phyloP scores from a whole-genome alignment of 2,888 invertebrate species.

The Chrysolina oricalcia region DNA sequence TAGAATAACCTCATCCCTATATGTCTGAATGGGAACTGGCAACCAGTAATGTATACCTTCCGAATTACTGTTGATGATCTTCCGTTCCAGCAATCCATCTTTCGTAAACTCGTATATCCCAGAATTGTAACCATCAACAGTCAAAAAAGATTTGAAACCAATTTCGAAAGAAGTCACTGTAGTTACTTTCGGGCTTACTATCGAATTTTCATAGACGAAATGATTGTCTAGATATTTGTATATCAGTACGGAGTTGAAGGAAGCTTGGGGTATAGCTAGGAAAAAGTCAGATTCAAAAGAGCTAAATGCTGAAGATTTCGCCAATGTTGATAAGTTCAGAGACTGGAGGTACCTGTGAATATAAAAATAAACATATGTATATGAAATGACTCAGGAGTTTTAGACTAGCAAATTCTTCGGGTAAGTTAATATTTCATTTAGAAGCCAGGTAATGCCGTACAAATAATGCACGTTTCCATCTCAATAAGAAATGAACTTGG shows the following conservation, averaged over 20 bases:
- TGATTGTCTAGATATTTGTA: slow-evolving; percentile 60
- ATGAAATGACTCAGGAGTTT: no score
- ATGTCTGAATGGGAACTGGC: slow-evolving; percentile 68
- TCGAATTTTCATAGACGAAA: slow-evolving; percentile 60
- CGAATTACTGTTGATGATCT: slow-evolving; percentile 61
- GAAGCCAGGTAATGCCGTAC: no score
- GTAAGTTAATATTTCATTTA: no score
- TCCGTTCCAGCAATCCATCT: slow-evolving; percentile 56
- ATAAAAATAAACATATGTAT: background rate
- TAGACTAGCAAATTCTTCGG: no score
- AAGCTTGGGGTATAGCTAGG: slow-evolving; percentile 65
- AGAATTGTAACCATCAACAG: slow-evolving; percentile 65
- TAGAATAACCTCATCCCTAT: slow-evolving; percentile 71
- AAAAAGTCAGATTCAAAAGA: slow-evolving; percentile 57
- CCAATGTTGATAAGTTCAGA: slow-evolving; percentile 58
- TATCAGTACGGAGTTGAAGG: slow-evolving; percentile 57
- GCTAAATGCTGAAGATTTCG: slow-evolving; percentile 61
- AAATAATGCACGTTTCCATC: no score
- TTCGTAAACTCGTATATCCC: slow-evolving; percentile 65
- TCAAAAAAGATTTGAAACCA: slow-evolving; percentile 67
- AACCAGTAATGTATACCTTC: slow-evolving; percentile 66
- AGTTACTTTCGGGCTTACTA: slow-evolving; percentile 60
- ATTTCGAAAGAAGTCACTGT: slow-evolving; percentile 66
- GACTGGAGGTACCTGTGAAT: slow-evolving; percentile 59
- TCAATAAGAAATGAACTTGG: no score